Evolutionary conservation across 2,113 vertebrate species (phyloP).

Genomic region (Cynocephalus volans): DNA sequence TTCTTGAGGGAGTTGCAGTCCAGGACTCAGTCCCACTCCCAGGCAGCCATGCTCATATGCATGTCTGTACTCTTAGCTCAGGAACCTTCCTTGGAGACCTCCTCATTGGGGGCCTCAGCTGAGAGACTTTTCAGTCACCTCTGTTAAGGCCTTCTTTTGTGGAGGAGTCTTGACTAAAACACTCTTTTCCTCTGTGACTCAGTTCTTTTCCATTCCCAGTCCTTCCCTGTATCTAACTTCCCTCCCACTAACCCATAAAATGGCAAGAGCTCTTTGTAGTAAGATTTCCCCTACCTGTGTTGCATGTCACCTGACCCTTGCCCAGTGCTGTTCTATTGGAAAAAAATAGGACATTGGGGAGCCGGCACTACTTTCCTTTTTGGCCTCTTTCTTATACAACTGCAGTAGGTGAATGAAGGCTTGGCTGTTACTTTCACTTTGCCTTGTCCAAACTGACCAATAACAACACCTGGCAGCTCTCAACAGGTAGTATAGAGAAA

Average conservation of each 20-base stretch:
- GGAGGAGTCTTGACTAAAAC: neutral
- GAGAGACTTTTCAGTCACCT: neutral
- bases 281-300: neutral
- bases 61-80: neutral
- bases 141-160: neutral
- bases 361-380: neutral
- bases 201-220: neutral
- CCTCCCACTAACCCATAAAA: neutral
- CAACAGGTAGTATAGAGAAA: neutral
- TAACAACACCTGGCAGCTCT: neutral
- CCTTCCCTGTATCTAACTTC: neutral
- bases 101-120: neutral
- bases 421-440: neutral
- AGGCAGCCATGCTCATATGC: neutral
- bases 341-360: neutral
- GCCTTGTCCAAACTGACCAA: neutral
- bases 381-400: neutral
- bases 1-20: neutral
- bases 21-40: neutral
- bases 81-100: neutral
- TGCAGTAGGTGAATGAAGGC: neutral
- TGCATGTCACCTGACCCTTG: neutral
- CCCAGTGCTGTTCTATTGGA: neutral
- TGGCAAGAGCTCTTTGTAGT: neutral
- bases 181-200: neutral